Percentiles rank a stretch among this genome's conserved stretches.
Evolutionary conservation across 2,797 vertebrate genomes (phyloP).

Genomic region (Muscicapa comitata): DNA sequence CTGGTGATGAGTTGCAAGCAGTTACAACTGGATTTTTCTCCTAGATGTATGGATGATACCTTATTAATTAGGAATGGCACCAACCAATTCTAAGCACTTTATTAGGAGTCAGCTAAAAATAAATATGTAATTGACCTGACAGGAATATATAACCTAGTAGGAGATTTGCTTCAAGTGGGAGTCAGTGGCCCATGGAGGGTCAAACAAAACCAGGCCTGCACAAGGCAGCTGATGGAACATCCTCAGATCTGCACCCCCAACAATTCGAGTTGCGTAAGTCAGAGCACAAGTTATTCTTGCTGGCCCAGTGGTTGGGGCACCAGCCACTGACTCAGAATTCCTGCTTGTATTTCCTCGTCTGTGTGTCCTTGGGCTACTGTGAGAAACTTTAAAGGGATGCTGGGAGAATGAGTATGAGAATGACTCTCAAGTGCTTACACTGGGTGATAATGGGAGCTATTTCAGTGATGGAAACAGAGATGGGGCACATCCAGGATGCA

Average conservation of each 20-base stretch:
- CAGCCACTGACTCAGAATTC: slow-evolving; percentile 47
- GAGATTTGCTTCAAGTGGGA: neutral
- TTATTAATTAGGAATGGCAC: neutral
- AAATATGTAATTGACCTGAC: neutral
- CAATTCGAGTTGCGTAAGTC: neutral
- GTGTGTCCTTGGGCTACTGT: slow-evolving; percentile 15
- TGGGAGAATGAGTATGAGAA: neutral
- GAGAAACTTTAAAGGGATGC: slow-evolving; percentile 2
- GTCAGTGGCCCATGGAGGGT: neutral
- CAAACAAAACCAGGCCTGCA: neutral
- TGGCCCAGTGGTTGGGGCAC: slow-evolving; percentile 10
- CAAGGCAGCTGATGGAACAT: neutral
- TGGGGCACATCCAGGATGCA: neutral
- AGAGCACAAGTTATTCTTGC: slow-evolving; percentile 33
- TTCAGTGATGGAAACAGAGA: neutral
- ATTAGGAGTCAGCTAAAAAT: neutral
- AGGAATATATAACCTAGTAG: neutral
- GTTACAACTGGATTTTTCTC: neutral
- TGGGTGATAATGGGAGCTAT: neutral
- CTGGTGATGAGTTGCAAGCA: neutral
- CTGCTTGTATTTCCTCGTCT: slow-evolving; percentile 35
- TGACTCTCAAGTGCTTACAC: neutral
- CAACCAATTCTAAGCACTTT: neutral
- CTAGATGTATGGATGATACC: neutral
- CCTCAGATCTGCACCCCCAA: neutral